Evolutionary conservation across 2,888 invertebrate genomes (phyloP), one percentile per base, ranked within the genome.

Genomic region (Trilocha varians): DNA sequence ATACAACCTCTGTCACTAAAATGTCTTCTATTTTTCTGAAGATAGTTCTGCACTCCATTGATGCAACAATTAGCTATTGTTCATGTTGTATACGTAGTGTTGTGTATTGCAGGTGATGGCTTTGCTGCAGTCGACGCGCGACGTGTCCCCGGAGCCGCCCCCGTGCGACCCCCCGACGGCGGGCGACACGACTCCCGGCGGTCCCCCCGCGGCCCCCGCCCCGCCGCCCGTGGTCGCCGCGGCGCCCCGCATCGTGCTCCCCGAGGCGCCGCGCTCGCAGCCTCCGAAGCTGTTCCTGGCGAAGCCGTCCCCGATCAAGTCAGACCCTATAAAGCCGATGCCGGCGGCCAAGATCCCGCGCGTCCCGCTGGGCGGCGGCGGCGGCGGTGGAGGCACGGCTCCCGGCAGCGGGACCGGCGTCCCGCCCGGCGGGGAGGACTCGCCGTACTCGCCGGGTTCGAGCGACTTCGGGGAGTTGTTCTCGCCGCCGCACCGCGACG

Each of bases 361-460:
- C 34, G 44, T 18, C 18, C 62, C 71, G n/a, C 57, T 18, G 70
- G 42, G 69, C 68, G 47, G 59, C 64, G 52, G 65, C 68, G 47
- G 45, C 64, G 67, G 53, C 71, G 44, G 45, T 51, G 43, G 49
- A 40, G 52, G 40, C 48, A 59, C 57, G 68, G 34, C 46, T n/a
- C n/a, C n/a, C 68, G 47, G 59, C 64, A 52, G 65, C 68, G 47
- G 45, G 64, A 67, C 53, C 71, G 44, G 45, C 50, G 43, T 49
- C 40, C 53, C 82, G 33, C 91, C 91, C 53, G 87, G 88, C 38
- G 88, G 88, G 51, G 88, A 92, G 53, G 71, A 73, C 37, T 95
- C 95, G 15, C 96, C 96, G 0, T 95, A 96, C 79, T 95, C 95
- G 38, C 95, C 95, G 0, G 95, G 93, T 36, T 94, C 94, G n/a